A percentile compares a stretch with the other conserved stretches of the same genome.
These are phyloP conservation scores for Nycticorax nycticorax DNA, from an alignment of 2,113 vertebrate species.

Conservation along the genomic window DNA sequence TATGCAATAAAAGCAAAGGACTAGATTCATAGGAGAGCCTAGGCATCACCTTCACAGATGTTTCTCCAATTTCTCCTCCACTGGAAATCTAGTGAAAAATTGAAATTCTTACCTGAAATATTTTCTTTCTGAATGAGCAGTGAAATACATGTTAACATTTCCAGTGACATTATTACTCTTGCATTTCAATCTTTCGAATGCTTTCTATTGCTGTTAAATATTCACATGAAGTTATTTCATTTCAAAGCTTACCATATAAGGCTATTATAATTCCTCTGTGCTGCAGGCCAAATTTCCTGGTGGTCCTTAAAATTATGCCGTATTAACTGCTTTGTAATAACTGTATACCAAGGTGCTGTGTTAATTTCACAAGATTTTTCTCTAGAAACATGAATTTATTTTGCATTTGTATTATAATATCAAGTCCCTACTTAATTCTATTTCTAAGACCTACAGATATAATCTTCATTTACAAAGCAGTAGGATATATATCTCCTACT, in stretches of 20 bases:
- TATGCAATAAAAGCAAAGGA: neutral
- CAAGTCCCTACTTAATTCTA: neutral
- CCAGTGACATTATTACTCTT: neutral
- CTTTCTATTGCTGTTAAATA: conserved; percentile 1
- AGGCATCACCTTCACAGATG: neutral
- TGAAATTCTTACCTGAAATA: neutral
- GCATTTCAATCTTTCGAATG: neutral
- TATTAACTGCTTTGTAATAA: conserved; percentile 3
- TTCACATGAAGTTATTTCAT: neutral
- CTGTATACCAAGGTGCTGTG: neutral
- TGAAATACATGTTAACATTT: neutral
- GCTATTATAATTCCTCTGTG: neutral
- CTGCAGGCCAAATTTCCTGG: conserved; percentile 36
- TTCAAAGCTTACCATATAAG: neutral
- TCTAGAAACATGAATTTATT: neutral
- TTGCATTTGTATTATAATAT: neutral
- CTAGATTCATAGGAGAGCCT: neutral
- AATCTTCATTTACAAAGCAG: neutral
- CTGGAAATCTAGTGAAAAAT: neutral
- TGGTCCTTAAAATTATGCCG: conserved; percentile 12
- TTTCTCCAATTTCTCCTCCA: neutral
- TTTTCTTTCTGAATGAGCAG: neutral
- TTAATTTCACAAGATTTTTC: neutral
- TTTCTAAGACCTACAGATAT: neutral
- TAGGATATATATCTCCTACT: neutral